Conservation (phyloP, 2,113 vertebrate species). For the Dicaeum eximium region DNA sequence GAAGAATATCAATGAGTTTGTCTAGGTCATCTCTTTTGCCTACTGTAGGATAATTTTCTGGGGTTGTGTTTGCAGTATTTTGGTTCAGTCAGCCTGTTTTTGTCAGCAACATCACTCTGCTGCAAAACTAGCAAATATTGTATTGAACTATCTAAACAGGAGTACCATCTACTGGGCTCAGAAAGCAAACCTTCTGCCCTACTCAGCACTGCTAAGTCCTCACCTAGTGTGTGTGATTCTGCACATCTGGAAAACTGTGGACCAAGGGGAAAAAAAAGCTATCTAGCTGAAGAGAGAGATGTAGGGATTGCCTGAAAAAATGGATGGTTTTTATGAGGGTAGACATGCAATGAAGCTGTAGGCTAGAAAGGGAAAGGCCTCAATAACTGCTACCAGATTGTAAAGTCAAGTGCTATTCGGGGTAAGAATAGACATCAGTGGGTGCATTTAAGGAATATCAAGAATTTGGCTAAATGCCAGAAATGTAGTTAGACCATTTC, state of each 20-base stretch:
- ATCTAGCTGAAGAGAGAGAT: background rate
- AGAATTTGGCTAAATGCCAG: background rate
- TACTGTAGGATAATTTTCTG: background rate
- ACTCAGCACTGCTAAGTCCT: background rate
- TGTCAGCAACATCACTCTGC: background rate
- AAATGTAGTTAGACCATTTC: background rate
- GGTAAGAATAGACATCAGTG: background rate
- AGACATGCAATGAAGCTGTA: background rate
- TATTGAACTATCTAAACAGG: slow-evolving; percentile 53
- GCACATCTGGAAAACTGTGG: background rate
- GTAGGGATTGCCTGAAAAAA: background rate
- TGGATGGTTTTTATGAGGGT: background rate
- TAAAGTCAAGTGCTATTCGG: background rate
- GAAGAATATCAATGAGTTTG: background rate
- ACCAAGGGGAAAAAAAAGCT: background rate
- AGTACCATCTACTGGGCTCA: slow-evolving; percentile 63
- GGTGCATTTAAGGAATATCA: background rate
- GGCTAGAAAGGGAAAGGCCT: background rate
- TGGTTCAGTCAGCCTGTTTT: background rate
- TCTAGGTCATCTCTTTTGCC: background rate
- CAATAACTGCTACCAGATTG: background rate
- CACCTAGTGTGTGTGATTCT: background rate
- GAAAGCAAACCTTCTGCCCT: slow-evolving; percentile 49
- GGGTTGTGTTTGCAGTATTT: background rate
- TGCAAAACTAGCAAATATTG: background rate